Conservation (phyloP, 2,113 vertebrate genomes). For the Pithys albifrons region DNA sequence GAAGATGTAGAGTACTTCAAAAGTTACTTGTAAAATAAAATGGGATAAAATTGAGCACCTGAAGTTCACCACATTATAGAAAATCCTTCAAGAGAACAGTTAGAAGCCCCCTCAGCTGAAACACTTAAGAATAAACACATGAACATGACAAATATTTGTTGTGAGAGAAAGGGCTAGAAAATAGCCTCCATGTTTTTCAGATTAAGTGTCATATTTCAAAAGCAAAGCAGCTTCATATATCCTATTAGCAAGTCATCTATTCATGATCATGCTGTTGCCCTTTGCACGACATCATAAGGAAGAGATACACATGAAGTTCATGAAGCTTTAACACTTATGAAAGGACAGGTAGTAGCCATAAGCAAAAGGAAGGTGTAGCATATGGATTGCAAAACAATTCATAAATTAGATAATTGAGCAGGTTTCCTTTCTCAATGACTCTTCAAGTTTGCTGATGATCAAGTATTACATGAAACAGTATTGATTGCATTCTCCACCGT, state of each 20-base stretch:
- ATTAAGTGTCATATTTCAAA: not conserved
- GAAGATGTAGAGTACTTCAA: not conserved
- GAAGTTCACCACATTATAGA: not conserved
- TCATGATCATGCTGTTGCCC: not conserved
- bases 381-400: not conserved
- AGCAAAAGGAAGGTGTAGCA: not conserved
- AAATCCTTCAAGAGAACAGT: not conserved
- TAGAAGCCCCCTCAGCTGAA: not conserved
- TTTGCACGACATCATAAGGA: not conserved
- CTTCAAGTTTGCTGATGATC: not conserved
- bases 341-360: not conserved
- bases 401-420: not conserved
- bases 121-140: not conserved
- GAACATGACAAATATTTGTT: not conserved
- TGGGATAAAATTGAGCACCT: not conserved
- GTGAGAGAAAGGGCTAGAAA: not conserved
- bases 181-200: not conserved
- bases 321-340: not conserved
- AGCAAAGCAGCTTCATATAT: not conserved
- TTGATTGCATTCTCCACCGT: not conserved
- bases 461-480: not conserved
- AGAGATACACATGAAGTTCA: not conserved
- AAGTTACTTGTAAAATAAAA: not conserved
- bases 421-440: not conserved
- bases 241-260: not conserved